Percentiles rank a stretch among this genome's conserved stretches.
These are phyloP conservation scores for Popillia japonica DNA, from an alignment of 1,140 invertebrate genomes.

Conservation along the genomic window DNA sequence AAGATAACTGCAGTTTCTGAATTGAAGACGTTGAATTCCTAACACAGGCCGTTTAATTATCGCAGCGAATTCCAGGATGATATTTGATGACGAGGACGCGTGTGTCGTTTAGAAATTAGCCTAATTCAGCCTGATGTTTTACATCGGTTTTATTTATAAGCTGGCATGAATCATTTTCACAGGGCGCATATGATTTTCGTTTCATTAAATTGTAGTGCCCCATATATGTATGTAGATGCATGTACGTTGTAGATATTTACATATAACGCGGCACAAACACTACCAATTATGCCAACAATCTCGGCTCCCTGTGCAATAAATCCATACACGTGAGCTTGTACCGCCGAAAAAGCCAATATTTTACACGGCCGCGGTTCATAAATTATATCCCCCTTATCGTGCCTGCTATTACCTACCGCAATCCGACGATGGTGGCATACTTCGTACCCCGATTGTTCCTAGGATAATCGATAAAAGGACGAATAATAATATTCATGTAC, in stretches of 20 bases:
- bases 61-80: too few relatives aligned
- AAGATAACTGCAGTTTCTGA: background rate
- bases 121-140: too few relatives aligned
- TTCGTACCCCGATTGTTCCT: background rate
- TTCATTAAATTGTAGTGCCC: too few relatives aligned
- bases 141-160: too few relatives aligned
- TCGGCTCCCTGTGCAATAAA: background rate
- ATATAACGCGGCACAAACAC: background rate
- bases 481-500: too few relatives aligned
- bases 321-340: background rate
- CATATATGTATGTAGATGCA: too few relatives aligned
- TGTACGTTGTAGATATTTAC: too few relatives aligned
- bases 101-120: too few relatives aligned
- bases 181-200: too few relatives aligned
- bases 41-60: background rate
- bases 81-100: too few relatives aligned
- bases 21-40: background rate
- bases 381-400: background rate
- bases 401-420: background rate
- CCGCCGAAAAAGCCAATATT: conserved; percentile 4
- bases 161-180: too few relatives aligned
- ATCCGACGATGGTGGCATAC: background rate
- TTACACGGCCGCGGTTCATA: background rate
- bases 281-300: conserved; percentile 3
- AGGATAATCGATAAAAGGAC: background rate